These are phyloP conservation scores for Heteractis magnifica DNA, from an alignment of 92 coral and sea anemone genomes.

Conservation along the genomic window DNA sequence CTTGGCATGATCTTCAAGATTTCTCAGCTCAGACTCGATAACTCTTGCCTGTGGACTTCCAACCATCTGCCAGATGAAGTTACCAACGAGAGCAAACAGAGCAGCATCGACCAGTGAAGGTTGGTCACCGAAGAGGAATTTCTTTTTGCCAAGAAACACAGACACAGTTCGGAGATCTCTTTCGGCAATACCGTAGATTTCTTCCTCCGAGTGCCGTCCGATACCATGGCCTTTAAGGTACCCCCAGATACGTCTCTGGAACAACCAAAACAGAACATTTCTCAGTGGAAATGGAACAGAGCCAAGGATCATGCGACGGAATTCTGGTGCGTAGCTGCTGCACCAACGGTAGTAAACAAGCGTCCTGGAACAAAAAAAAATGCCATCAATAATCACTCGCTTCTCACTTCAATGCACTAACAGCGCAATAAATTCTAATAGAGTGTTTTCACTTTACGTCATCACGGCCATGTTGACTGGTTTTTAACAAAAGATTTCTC, in stretches of 20 bases:
- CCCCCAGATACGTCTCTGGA: conserved; percentile 19
- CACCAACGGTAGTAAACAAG: conserved; percentile 40
- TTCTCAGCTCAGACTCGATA: conserved; percentile 53
- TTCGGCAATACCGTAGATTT: conserved; percentile 69
- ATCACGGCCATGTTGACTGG: too few relatives aligned
- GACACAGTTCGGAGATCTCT: conserved; percentile 68
- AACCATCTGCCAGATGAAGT: conserved; percentile 51
- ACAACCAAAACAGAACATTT: conserved; percentile 29
- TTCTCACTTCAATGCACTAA: background rate
- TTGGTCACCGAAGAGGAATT: conserved; percentile 59
- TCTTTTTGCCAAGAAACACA: conserved; percentile 57
- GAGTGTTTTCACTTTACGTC: too few relatives aligned
- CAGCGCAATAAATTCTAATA: too few relatives aligned
- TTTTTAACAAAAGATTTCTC: too few relatives aligned
- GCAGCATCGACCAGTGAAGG: conserved; percentile 69
- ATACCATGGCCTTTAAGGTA: conserved; percentile 69
- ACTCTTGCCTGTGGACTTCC: conserved; percentile 65
- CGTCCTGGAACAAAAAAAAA: conserved; percentile 27
- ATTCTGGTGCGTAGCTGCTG: conserved; percentile 14
- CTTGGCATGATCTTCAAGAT: conserved; percentile 60
- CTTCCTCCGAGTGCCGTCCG: conserved; percentile 71
- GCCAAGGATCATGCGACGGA: conserved; percentile 31
- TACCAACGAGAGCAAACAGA: conserved; percentile 64
- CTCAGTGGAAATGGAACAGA: conserved; percentile 40
- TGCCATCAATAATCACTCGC: background rate